These are phyloP conservation scores for Tetragnatha montana DNA, from an alignment of 2,888 invertebrate species.

Conservation along the genomic window DNA sequence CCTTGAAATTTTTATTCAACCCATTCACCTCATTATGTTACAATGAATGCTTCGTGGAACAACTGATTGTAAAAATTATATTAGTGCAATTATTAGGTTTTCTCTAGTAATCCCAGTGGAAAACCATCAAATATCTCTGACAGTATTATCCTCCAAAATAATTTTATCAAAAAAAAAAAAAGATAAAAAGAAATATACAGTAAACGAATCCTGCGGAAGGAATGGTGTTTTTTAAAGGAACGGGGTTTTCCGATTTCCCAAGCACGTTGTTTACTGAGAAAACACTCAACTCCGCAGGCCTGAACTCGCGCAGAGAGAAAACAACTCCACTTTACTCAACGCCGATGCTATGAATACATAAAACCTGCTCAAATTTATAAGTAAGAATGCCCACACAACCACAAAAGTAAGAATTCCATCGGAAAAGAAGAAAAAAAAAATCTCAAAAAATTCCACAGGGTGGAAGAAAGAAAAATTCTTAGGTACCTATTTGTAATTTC, in stretches of 20 bases:
- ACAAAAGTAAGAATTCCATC: neutral
- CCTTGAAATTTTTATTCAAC: too few species aligned
- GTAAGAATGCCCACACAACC: neutral
- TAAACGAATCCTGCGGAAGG: neutral
- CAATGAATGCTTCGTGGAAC: too few species aligned
- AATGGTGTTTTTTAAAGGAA: conserved; percentile 1
- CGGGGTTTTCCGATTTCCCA: neutral
- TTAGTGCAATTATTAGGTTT: too few species aligned
- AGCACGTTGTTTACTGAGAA: conserved; percentile 35
- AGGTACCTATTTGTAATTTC: conserved; percentile 63
- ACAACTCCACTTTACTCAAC: conserved; percentile 48
- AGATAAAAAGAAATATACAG: too few species aligned
- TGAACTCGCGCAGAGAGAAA: conserved; percentile 16
- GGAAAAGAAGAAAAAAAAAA: conserved; percentile 19
- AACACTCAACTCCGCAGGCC: conserved; percentile 35
- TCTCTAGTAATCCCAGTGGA: too few species aligned
- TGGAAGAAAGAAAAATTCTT: conserved; percentile 24
- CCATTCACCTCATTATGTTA: too few species aligned
- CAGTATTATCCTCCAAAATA: too few species aligned
- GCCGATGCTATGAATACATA: conserved; percentile 54
- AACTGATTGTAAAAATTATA: too few species aligned
- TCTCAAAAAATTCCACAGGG: conserved; percentile 8
- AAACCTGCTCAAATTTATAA: conserved; percentile 1
- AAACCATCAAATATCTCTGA: too few species aligned
- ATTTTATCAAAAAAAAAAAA: too few species aligned